Evolutionary conservation across 2,797 vertebrate genomes (phyloP).

Genomic region (Falco concolor): DNA sequence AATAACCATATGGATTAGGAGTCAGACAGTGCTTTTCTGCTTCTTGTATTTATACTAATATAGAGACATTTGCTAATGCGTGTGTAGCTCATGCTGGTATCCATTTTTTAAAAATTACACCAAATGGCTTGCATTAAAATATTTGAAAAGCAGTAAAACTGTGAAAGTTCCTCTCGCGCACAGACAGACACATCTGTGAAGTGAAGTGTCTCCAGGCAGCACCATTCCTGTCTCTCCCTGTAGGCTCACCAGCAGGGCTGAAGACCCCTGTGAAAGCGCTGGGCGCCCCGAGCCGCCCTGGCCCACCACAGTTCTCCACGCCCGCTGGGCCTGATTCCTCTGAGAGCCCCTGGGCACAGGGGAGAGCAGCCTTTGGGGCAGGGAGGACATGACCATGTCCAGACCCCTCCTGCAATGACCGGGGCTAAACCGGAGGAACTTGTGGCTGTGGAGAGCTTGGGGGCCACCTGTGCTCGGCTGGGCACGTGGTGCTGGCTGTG

Average conservation of each 20-base stretch:
- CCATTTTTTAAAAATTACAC: conserved; percentile 36
- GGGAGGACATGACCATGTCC: background rate
- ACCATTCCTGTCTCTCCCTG: background rate
- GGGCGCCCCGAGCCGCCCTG: rapidly evolving
- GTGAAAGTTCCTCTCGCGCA: conserved; percentile 5
- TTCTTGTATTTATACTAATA: conserved; percentile 37
- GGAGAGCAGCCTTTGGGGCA: background rate
- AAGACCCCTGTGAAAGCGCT: background rate
- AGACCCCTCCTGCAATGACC: rapidly evolving
- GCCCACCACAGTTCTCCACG: rapidly evolving
- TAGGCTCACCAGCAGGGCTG: background rate
- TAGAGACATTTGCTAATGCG: conserved; percentile 33
- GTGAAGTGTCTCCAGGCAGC: background rate
- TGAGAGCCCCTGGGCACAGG: background rate
- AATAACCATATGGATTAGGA: conserved; percentile 56
- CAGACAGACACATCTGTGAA: conserved; percentile 15
- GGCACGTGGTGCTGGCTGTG: background rate
- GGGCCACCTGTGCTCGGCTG: rapidly evolving
- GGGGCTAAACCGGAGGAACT: background rate
- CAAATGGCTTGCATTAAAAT: conserved; percentile 60
- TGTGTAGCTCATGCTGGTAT: conserved; percentile 35
- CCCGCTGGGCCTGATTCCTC: rapidly evolving
- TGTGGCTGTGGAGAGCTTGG: background rate
- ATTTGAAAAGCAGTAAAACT: conserved; percentile 46
- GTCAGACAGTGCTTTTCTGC: conserved; percentile 56